Evolutionary conservation across 2,797 vertebrate genomes (phyloP).

Genomic region (Sciurus carolinensis): DNA sequence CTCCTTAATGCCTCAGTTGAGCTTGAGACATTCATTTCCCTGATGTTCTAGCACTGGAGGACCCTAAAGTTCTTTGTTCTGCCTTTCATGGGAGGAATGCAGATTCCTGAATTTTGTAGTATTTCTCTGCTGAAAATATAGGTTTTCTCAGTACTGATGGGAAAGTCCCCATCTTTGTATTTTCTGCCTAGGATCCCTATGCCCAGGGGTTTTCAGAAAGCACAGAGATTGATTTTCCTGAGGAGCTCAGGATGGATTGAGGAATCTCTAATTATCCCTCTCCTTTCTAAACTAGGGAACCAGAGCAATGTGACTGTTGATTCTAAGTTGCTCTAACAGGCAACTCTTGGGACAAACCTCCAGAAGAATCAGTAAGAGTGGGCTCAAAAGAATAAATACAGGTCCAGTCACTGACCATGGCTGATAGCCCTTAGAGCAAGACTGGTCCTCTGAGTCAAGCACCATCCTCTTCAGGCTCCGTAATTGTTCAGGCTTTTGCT

Average conservation of each 20-base stretch:
- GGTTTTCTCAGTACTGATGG: conserved; percentile 56
- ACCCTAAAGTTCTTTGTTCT: conserved; percentile 18
- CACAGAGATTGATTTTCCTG: too few species aligned
- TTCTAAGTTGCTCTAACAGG: background rate
- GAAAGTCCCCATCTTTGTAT: conserved; percentile 51
- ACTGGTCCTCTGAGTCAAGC: conserved; percentile 65
- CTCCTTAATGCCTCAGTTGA: too few species aligned
- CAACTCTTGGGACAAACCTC: conserved; percentile 26
- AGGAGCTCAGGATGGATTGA: too few species aligned
- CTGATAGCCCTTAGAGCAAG: background rate
- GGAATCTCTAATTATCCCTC: too few species aligned
- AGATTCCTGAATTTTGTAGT: conserved; percentile 66
- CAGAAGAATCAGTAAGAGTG: conserved; percentile 44
- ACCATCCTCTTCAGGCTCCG: background rate
- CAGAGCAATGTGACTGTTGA: conserved; percentile 21
- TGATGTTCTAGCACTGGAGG: conserved; percentile 64
- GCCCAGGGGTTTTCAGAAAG: background rate
- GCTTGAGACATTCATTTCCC: conserved; percentile 25
- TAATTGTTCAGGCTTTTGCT: background rate
- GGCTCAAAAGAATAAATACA: conserved; percentile 46
- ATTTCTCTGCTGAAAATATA: conserved; percentile 66
- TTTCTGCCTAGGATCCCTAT: conserved; percentile 64
- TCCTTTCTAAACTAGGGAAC: conserved; percentile 36
- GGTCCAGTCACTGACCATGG: conserved; percentile 55
- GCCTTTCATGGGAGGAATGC: conserved; percentile 51